Percentiles rank a stretch among this genome's conserved stretches.
These are phyloP conservation scores for Apocheima hispidaria DNA, from an alignment of 2,888 invertebrate genomes.

Conservation along the genomic window DNA sequence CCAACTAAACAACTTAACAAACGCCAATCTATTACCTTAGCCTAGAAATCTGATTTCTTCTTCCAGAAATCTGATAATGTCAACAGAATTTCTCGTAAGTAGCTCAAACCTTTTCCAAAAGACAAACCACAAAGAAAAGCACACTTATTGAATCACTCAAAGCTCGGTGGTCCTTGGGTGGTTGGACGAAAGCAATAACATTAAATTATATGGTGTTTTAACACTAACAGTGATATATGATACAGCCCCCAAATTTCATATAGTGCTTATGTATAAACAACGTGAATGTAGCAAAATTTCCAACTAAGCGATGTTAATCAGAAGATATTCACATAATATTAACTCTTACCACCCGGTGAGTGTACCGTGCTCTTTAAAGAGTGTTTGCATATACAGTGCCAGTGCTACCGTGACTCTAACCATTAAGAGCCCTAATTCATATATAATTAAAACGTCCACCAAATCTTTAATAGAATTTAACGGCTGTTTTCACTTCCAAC, in stretches of 20 bases:
- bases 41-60: no score
- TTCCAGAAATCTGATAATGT: background rate
- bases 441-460: background rate
- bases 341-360: background rate
- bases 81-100: background rate
- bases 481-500: background rate
- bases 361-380: background rate
- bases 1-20: background rate
- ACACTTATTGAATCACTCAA: background rate
- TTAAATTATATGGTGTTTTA: background rate
- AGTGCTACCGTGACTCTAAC: background rate
- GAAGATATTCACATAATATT: background rate
- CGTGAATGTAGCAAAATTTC: background rate
- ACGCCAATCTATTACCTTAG: background rate
- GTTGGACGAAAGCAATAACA: background rate
- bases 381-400: background rate
- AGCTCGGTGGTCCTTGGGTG: background rate
- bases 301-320: background rate
- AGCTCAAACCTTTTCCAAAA: constrained; percentile 1
- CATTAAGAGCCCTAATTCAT: background rate
- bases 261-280: background rate
- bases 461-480: background rate
- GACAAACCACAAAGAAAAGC: background rate
- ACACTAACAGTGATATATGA: background rate
- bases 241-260: background rate